phyloP scores from a whole-genome alignment of 2,797 vertebrate genomes.

The Acrossocheilus fasciatus region DNA sequence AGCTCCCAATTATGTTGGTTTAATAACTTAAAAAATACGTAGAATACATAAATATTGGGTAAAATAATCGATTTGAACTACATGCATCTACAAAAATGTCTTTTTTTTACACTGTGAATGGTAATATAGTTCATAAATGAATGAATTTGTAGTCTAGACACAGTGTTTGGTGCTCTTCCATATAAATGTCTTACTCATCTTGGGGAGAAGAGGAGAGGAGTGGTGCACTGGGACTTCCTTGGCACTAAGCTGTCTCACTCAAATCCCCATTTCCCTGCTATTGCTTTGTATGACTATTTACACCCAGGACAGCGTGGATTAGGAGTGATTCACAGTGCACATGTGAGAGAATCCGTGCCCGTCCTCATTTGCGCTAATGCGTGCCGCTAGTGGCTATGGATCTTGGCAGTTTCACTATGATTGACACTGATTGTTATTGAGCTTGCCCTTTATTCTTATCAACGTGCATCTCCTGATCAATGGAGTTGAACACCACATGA shows the following conservation, averaged over 20 bases:
- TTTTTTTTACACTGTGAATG: conserved; percentile 18
- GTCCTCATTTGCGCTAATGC: conserved; percentile 41
- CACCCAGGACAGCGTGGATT: conserved; percentile 50
- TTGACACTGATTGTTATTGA: conserved; percentile 63
- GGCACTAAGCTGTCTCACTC: conserved; percentile 51
- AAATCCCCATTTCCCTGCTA: conserved; percentile 44
- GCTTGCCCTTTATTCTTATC: conserved; percentile 61
- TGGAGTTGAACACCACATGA: conserved; percentile 48
- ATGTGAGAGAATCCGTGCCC: conserved; percentile 20
- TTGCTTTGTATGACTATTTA: conserved; percentile 52
- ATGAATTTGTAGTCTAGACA: conserved; percentile 43
- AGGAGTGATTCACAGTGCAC: conserved; percentile 47
- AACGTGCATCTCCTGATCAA: conserved; percentile 59
- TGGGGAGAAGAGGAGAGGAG: conserved; percentile 28
- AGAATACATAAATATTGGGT: not conserved
- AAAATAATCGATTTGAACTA: not conserved
- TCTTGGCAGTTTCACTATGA: conserved; percentile 51
- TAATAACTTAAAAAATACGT: not conserved
- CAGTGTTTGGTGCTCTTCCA: conserved; percentile 28
- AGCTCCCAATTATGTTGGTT: not conserved
- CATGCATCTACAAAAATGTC: not conserved
- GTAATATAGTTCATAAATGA: conserved; percentile 36
- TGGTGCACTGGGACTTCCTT: conserved; percentile 45
- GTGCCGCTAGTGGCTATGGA: conserved; percentile 36
- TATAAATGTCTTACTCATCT: conserved; percentile 50